Percentiles rank a stretch among this genome's conserved stretches.
Evolutionary conservation across 2,113 vertebrate species (phyloP).

Genomic region (Xiphorhynchus elegans): DNA sequence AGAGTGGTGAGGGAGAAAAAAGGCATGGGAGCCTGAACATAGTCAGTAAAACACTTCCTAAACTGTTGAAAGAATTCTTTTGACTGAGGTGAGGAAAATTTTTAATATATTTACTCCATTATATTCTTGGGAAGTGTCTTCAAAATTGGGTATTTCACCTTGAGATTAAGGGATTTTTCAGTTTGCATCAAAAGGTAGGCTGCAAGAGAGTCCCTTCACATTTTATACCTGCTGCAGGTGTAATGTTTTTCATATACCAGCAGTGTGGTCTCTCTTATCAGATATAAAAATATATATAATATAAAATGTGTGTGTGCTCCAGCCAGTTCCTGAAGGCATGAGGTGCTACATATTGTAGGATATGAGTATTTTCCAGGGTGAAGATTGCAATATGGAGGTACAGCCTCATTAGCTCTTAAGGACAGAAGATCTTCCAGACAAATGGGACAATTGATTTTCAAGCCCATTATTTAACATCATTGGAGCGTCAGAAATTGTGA

Average conservation of each 20-base stretch:
- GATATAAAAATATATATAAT: neutral
- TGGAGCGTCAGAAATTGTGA: neutral
- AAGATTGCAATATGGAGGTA: neutral
- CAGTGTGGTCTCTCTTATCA: neutral
- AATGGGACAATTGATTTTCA: neutral
- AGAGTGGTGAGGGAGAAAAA: neutral
- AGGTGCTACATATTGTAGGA: neutral
- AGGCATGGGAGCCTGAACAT: rapidly evolving
- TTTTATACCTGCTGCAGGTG: neutral
- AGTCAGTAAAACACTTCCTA: neutral
- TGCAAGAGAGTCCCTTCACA: neutral
- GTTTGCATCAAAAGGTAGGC: neutral
- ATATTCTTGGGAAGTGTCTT: neutral
- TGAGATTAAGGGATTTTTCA: neutral
- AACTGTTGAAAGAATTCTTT: neutral
- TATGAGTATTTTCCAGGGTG: neutral
- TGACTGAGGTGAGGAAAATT: neutral
- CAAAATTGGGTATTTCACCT: neutral
- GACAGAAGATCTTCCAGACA: neutral
- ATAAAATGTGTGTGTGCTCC: neutral
- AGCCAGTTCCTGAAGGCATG: neutral
- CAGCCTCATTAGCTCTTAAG: neutral
- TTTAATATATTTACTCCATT: neutral
- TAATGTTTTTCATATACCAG: neutral
- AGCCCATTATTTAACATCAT: neutral